phyloP scores from a whole-genome alignment of 2,888 invertebrate species.

The Dryobota labecula region DNA sequence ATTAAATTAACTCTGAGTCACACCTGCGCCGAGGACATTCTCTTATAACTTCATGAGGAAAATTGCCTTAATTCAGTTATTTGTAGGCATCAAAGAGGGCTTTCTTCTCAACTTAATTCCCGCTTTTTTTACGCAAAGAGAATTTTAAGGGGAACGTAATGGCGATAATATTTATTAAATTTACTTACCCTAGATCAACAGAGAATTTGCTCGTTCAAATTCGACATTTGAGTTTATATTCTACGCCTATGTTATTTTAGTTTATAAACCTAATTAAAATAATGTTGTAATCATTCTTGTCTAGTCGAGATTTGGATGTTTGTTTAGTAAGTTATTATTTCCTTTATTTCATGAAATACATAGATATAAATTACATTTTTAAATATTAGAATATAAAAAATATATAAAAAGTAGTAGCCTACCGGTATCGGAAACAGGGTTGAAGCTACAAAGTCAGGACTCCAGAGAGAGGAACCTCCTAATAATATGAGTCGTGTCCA shows the following conservation, averaged over 20 bases:
- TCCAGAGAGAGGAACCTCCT: too few species aligned
- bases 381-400: too few species aligned
- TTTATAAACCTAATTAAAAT: constrained; percentile 9
- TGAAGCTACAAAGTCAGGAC: too few species aligned
- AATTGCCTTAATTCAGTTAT: constrained; percentile 59
- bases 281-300: not conserved
- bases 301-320: constrained; percentile 3
- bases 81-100: constrained; percentile 50
- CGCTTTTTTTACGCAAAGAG: constrained; percentile 30
- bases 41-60: constrained; percentile 44
- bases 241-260: not conserved
- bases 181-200: constrained; percentile 29
- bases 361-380: too few species aligned
- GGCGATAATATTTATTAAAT: constrained; percentile 32
- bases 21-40: constrained; percentile 49
- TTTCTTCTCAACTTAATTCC: constrained; percentile 35
- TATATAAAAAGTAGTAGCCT: too few species aligned
- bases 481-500: too few species aligned
- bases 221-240: constrained; percentile 12
- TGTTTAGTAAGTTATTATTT: not conserved
- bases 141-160: constrained; percentile 37
- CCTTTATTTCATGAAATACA: too few species aligned
- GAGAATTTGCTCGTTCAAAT: constrained; percentile 14
- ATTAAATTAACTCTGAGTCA: constrained; percentile 48
- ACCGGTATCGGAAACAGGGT: too few species aligned